Percentiles rank a stretch among this genome's conserved stretches.
Conservation (phyloP, 2,888 invertebrate species). For the Craniophora ligustri region DNA sequence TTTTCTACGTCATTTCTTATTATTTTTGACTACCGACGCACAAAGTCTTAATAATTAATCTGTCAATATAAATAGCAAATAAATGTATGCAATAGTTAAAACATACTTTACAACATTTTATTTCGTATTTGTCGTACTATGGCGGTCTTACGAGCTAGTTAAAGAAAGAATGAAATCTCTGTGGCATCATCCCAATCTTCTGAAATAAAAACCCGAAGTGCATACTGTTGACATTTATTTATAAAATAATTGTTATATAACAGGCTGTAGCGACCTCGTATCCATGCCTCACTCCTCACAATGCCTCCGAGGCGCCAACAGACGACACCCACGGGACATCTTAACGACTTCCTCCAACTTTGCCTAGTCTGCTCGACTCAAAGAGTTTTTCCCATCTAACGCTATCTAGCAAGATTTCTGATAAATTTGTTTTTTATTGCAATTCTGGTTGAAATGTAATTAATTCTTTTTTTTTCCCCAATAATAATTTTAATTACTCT, state of each 20-base stretch:
- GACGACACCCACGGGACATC: conserved; percentile 74
- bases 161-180: no score
- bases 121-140: no score
- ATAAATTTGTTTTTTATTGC: conserved; percentile 12
- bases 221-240: not conserved
- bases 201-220: not conserved
- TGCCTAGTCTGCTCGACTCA: conserved; percentile 26
- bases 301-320: conserved; percentile 57
- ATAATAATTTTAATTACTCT: no score
- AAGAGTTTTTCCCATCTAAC: conserved; percentile 43
- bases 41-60: no score
- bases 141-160: no score
- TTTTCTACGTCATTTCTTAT: no score
- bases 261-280: conserved; percentile 9
- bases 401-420: conserved; percentile 4
- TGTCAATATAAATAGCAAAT: no score
- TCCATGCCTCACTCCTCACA: conserved; percentile 9
- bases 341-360: conserved; percentile 50
- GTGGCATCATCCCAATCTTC: not conserved
- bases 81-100: no score
- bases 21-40: no score
- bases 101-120: no score
- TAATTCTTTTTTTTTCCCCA: no score
- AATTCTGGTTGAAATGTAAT: not conserved
- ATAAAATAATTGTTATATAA: conserved; percentile 27